Base-by-base conservation (phyloP, 2,797 vertebrate species). In the Scarus forsteni region DNA sequence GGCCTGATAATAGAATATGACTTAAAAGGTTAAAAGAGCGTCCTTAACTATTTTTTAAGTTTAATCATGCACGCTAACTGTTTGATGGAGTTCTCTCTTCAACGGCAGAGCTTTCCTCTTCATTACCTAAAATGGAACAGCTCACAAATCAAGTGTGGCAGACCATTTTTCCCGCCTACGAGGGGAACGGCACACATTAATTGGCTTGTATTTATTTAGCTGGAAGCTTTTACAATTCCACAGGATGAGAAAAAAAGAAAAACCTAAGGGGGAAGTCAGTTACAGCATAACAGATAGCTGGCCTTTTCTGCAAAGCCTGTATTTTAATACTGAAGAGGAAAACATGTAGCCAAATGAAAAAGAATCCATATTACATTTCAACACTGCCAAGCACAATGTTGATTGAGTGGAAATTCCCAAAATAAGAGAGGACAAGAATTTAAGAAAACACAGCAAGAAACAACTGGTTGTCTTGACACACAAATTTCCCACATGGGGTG, bases 131-230 rank as follows among this genome's bases (percentile, higher is more conserved):
- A 93, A 90, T 88, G 81, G 83, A 92, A 85, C 77, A 75, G 77
- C 78, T 84, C 83, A 80, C 89, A 91, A 93, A 94, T 93, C 84
- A 89, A 91, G 72, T 87, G 75, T 91, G 89, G 70, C 89, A 90
- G 89, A 75, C 77, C 58, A 80, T 88, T 92, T 88, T 78, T 85
- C 75, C 49, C 60, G 69, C 64, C 62, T 75, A 66, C 79, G 81
- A 90, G 85, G 83, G 76, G 61, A 84, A 90, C 84, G 81, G 83
- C 92, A 84, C 85, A 85, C 84, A 89, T 92, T 93, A 90, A 93
- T 93, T 91, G 89, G 77, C 64, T 76, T 78, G 42, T 94, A 87
- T 93, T 93, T 93, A 84, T 90, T 91, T 92, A 93, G 92, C 92
- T 93, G 92, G 80, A 81, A 91, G 70, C 77, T 66, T 88, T 92